phyloP scores from a whole-genome alignment of 1,140 invertebrate species.

The Cydia pomonella region DNA sequence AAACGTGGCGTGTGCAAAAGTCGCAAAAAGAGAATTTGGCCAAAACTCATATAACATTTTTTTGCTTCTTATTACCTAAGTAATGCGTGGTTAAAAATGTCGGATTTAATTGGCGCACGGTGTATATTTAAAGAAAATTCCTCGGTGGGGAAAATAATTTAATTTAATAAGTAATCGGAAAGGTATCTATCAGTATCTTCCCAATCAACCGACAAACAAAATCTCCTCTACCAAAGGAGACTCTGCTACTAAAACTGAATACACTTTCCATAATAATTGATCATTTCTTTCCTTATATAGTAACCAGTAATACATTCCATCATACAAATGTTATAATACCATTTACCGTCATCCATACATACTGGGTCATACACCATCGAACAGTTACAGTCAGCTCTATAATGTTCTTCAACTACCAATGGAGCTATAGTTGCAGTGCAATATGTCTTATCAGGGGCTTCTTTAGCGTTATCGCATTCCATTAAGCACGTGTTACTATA shows the following conservation, averaged over 20 bases:
- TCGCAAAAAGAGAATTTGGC: too few species aligned
- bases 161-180: too few species aligned
- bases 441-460: not conserved
- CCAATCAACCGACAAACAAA: too few species aligned
- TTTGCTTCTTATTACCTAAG: too few species aligned
- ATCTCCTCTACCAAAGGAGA: too few species aligned
- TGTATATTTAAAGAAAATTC: too few species aligned
- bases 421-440: not conserved
- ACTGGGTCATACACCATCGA: not conserved
- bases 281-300: not conserved
- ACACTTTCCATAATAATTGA: not conserved
- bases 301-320: not conserved
- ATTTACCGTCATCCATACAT: not conserved
- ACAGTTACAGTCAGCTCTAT: not conserved
- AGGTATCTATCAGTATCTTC: too few species aligned
- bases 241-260: not conserved
- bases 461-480: conserved; percentile 44
- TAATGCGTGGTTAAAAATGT: too few species aligned
- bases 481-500: conserved; percentile 59
- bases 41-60: too few species aligned
- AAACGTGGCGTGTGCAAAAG: too few species aligned
- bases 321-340: not conserved
- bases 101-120: too few species aligned
- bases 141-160: too few species aligned
- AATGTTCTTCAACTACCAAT: not conserved